Base-by-base conservation (phyloP, 2,888 invertebrate genomes). In the Tachina lurida region DNA sequence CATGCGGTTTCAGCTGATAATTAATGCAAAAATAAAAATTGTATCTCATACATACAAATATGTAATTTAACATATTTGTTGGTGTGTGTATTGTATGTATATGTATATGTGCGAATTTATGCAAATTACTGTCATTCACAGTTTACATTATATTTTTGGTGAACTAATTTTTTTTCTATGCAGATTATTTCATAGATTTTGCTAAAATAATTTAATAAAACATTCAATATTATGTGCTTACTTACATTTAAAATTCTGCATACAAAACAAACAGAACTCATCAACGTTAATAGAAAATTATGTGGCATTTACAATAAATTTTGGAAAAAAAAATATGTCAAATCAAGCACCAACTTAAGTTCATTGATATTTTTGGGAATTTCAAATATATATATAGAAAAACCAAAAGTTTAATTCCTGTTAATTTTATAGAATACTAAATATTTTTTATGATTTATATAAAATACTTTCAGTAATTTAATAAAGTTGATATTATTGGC, bases 1-100 rank as follows among this genome's bases (percentile, higher is more conserved):
- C 76, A 71, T 84, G 87, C 78, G 84, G 84, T 82, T 82, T 84
- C 49, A 79, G 68, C 63, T 83, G 83, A 86, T 86, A 86, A 86
- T 86, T 86, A 86, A 86, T 83, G 83, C 86, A 73, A 80, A 84
- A 85, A 85, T 82, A 31, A 77, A 81, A 60, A 56, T 84, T 81
- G n/a, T 10, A 8, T 31, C 52, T 13, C 12, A 52, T 15, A 47
- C 41, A 10, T 22, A 71, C 45, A 58, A n/a, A 65, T 41, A 13
- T 58, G 31, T 22, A 1, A 47, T 19, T 60, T 52, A 17, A 0
- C 12, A 39, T n/a, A 31, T 19, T 12, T 15, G 7, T 10, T 31
- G 5, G 10, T 22, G 41, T 56, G 68, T 60, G 4, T 19, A 1
- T 13, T 17, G 31, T 52, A n/a, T n/a, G 31, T 31, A 31, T 5